Evolutionary conservation across 2,797 vertebrate genomes (phyloP), one percentile per base, ranked within the genome.

Genomic region (Huso huso): DNA sequence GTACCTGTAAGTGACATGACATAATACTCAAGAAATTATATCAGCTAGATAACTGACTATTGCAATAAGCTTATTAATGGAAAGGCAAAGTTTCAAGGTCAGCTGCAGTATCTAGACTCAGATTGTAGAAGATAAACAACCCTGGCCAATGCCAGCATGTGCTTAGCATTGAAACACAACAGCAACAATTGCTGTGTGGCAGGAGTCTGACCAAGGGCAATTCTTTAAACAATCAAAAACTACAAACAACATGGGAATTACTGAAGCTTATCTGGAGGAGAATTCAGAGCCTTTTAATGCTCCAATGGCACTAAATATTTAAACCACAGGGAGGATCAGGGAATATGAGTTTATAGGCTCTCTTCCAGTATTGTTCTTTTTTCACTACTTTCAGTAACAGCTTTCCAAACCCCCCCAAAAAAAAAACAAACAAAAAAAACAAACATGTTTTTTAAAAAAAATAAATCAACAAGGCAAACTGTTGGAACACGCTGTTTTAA

Each of bases 241-340:
- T 37, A 11, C 18, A 57, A 51, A 57, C 10, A 55, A 65, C 15
- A 57, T 7, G 63, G 51, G 51, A 65, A 65, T 65, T 53, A 65
- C 48, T 55, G 48, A 48, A 65, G 63, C 37, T 48, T 23, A 18
- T 51, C 51, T 48, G 23, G 15, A 8, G 13, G 8, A 18, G 48
- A 57, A 55, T 52, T 52, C 51, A 55, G 12, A 55, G 18, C 51
- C 18, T 65, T 65, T 55, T 51, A 55, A 51, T 65, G 23, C 51
- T n/a, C 51, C 64, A 57, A 65, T 51, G 64, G 51, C 10, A 51
- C 51, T 57, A 53, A 65, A 65, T 65, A 55, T 65, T 65, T 13
- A 37, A 65, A 51, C 52, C 51, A 37, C 50, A 51, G 49, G 23
- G 11, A 15, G 50, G 8, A 49, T 11, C 11, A 48, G 48, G 15